Base-by-base conservation (phyloP, 2,113 vertebrate species). In the Lepisosteus oculatus region DNA sequence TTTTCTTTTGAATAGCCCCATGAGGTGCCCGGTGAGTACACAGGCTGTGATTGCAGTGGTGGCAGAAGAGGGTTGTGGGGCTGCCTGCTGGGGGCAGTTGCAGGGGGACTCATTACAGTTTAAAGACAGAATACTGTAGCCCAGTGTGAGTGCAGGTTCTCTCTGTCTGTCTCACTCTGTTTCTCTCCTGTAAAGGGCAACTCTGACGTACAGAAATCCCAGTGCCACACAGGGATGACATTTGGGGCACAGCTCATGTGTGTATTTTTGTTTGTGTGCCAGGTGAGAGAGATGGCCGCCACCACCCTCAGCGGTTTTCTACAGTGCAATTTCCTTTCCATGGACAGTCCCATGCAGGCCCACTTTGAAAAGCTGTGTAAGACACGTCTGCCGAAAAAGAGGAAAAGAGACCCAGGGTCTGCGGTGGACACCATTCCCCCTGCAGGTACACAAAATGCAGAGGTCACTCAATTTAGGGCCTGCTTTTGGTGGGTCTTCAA, bases 271-370 rank as follows among this genome's bases (percentile, higher is more conserved):
- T 80, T 56, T 78, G 44, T 65, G 75, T 76, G 54, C 0, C 51
- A 99, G 97, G 96, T 98, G 74, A 90, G 97, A 85, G 97, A 99
- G 88, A 96, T 99, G 95, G 97, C 97, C 1, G 96, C 97, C 69
- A 99, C 96, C 29, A 99, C 97, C 0, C 85, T 99, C 45, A 97
- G 97, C 47, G 97, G 97, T 65, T 92, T 99, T 65, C 86, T 99
- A 8, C 97, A 99, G 84, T 99, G 97, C 85, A 94, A 94, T 68
- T 99, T 99, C 71, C 92, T 99, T 72, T 89, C 81, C 47, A 99
- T 99, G 90, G 96, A 98, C 8, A 70, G 77, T 47, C 85, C 93
- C 71, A 95, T 98, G 95, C 97, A 99, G 91, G 86, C 90, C 15
- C 94, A 97, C 78, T 97, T 99, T 73, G 95, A 99, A 75, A 90